These are phyloP conservation scores for Enteromius viviparus DNA, from an alignment of 2,797 vertebrate genomes.

Conservation along the genomic window DNA sequence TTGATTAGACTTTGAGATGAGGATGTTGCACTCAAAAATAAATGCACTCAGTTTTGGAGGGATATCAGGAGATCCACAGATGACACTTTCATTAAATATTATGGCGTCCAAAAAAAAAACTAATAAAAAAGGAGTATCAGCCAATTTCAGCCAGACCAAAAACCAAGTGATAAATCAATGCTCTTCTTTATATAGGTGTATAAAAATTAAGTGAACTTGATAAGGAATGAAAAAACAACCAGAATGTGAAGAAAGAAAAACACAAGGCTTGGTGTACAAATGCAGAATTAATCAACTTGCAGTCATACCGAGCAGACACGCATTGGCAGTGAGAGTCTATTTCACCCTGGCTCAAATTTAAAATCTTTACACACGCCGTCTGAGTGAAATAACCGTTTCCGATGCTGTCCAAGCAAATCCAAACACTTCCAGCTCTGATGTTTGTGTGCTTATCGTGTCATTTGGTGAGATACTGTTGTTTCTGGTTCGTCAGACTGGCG, in stretches of 20 bases:
- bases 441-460: conserved; percentile 22
- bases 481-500: conserved; percentile 20
- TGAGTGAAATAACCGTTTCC: conserved; percentile 16
- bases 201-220: background rate
- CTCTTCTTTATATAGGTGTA: background rate
- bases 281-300: background rate
- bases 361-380: background rate
- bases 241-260: conserved; percentile 3
- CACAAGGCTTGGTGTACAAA: background rate
- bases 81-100: background rate
- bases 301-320: background rate
- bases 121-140: background rate
- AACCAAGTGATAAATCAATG: background rate
- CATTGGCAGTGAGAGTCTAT: conserved; percentile 15
- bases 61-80: background rate
- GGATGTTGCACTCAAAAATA: background rate
- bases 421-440: conserved; percentile 37
- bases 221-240: background rate
- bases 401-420: conserved; percentile 25
- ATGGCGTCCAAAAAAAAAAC: background rate
- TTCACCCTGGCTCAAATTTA: conserved; percentile 18
- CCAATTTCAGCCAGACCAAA: background rate
- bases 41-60: background rate
- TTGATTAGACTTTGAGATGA: background rate
- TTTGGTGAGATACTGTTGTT: conserved; percentile 13